Evolutionary conservation across 2,113 vertebrate genomes (phyloP).

Genomic region (Petrocephalus microphthalmus): DNA sequence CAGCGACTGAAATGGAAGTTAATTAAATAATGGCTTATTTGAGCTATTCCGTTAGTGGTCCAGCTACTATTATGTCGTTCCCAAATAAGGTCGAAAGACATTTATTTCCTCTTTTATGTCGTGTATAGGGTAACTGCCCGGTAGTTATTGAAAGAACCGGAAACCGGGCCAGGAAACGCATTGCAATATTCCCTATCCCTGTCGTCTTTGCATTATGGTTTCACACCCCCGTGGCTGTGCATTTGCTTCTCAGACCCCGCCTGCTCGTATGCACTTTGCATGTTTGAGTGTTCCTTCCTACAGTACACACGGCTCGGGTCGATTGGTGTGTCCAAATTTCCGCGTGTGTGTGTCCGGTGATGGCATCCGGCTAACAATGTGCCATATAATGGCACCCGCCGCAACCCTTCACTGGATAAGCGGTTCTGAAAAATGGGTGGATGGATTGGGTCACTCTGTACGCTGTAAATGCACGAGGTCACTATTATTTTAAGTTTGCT

Average conservation of each 20-base stretch:
- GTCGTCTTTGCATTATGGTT: not conserved
- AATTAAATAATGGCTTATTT: not conserved
- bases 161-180: not conserved
- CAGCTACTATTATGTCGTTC: not conserved
- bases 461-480: not conserved
- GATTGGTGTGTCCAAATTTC: not conserved
- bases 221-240: not conserved
- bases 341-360: not conserved
- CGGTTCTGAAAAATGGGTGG: not conserved
- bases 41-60: not conserved
- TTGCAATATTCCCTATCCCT: not conserved
- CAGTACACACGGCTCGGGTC: not conserved
- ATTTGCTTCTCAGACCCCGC: not conserved
- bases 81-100: not conserved
- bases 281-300: not conserved
- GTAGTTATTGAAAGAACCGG: not conserved
- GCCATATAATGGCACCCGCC: not conserved
- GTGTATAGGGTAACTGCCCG: not conserved
- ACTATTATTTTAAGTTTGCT: not conserved
- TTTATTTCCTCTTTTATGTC: not conserved
- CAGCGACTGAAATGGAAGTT: not conserved
- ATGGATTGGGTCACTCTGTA: not conserved
- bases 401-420: not conserved
- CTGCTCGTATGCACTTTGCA: not conserved
- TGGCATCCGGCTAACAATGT: not conserved